phyloP scores from a whole-genome alignment of 2,113 vertebrate species.

The Rhynchopsitta pachyrhyncha region DNA sequence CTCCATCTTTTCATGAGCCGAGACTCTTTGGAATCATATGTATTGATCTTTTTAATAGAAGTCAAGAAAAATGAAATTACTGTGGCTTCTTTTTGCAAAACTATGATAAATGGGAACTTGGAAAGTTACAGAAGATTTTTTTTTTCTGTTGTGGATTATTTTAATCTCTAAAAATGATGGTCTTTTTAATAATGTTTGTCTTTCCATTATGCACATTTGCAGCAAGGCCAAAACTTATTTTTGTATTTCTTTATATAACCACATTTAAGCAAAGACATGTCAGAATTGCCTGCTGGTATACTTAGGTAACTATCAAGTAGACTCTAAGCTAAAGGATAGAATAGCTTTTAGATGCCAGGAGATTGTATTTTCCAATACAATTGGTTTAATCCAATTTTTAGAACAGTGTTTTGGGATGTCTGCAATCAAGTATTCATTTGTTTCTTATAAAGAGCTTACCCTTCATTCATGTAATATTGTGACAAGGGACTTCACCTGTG shows the following conservation, averaged over 20 bases:
- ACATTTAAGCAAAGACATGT: constrained; percentile 43
- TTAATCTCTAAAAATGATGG: constrained; percentile 81
- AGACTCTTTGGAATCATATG: constrained; percentile 87
- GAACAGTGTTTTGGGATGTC: neutral
- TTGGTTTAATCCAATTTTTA: constrained; percentile 38
- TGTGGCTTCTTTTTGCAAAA: constrained; percentile 79
- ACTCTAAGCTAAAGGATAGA: constrained; percentile 14
- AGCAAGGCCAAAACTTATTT: constrained; percentile 77
- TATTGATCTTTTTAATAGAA: constrained; percentile 92
- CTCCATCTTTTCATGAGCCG: constrained; percentile 84
- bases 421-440: constrained; percentile 12
- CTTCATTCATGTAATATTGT: neutral
- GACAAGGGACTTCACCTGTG: neutral
- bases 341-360: neutral
- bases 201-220: constrained; percentile 81
- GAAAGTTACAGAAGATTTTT: constrained; percentile 78
- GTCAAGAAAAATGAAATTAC: constrained; percentile 91
- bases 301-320: constrained; percentile 38
- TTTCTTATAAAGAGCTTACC: neutral
- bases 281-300: constrained; percentile 53
- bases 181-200: constrained; percentile 80
- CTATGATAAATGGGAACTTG: constrained; percentile 84
- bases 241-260: constrained; percentile 71
- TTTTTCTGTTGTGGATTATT: constrained; percentile 76
- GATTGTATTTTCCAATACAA: neutral